These are phyloP conservation scores for Cottus gobio DNA, from an alignment of 2,113 vertebrate species.

Conservation along the genomic window DNA sequence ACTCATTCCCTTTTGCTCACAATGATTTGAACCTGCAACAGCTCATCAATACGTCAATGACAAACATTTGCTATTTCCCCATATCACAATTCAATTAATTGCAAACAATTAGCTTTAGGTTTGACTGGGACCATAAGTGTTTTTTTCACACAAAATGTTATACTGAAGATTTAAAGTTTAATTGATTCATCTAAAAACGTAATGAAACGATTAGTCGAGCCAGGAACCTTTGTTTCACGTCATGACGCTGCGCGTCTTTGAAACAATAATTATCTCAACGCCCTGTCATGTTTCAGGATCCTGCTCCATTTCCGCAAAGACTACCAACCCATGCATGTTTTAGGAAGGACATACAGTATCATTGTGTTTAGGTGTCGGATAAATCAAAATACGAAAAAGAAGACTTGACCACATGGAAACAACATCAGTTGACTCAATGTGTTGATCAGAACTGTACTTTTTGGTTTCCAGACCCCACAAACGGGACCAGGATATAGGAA, in stretches of 20 bases:
- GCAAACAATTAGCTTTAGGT: background rate
- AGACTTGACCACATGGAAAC: background rate
- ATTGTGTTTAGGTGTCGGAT: background rate
- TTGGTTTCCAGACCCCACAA: conserved; percentile 79
- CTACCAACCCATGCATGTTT: background rate
- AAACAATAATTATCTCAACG: background rate
- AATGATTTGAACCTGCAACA: background rate
- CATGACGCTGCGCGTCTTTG: background rate
- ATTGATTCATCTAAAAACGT: background rate
- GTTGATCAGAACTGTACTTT: background rate
- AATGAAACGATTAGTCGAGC: background rate
- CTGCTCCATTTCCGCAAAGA: background rate
- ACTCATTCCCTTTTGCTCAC: background rate
- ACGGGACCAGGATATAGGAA: conserved; percentile 82
- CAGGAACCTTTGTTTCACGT: background rate
- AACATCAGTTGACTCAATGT: background rate
- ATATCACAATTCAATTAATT: background rate
- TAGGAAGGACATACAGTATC: background rate
- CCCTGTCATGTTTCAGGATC: background rate
- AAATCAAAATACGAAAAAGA: background rate
- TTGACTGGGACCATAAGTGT: background rate
- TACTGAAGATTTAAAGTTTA: background rate
- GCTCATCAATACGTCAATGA: background rate
- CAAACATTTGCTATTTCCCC: background rate
- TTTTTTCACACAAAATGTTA: too few relatives aligned